These are phyloP conservation scores for Hypsopygia costalis DNA, from an alignment of 2,888 invertebrate species.

Conservation along the genomic window DNA sequence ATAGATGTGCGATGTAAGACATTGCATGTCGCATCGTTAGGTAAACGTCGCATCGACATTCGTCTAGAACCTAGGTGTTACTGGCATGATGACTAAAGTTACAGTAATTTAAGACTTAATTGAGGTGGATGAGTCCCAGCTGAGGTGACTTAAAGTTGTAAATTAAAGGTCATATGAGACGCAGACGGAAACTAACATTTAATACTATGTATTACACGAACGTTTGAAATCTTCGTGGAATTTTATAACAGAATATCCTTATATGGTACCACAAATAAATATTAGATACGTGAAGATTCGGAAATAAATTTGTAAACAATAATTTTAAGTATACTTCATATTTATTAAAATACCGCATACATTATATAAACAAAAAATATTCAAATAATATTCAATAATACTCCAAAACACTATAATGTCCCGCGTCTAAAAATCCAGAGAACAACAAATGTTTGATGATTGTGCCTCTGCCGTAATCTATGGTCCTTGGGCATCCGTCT, in stretches of 20 bases:
- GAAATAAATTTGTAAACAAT: too few relatives aligned
- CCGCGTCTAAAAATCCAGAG: slow-evolving; percentile 61
- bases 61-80: not conserved
- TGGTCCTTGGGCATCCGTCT: slow-evolving; percentile 44
- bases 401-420: slow-evolving; percentile 68
- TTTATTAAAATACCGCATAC: too few relatives aligned
- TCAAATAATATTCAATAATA: slow-evolving; percentile 29
- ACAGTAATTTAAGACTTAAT: not conserved
- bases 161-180: not conserved
- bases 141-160: not conserved
- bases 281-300: too few relatives aligned
- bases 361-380: not conserved
- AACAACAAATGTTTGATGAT: slow-evolving; percentile 57
- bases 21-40: too few relatives aligned
- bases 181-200: not conserved
- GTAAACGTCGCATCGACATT: not conserved
- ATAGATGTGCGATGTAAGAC: too few relatives aligned
- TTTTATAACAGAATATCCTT: too few relatives aligned
- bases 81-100: not conserved
- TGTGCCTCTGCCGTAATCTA: slow-evolving; percentile 59
- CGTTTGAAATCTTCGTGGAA: too few relatives aligned
- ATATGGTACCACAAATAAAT: too few relatives aligned
- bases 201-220: too few relatives aligned
- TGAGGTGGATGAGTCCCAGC: not conserved
- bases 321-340: too few relatives aligned